These are phyloP conservation scores for Sebastes schlegelii DNA, from an alignment of 2,113 vertebrate genomes.

Conservation along the genomic window DNA sequence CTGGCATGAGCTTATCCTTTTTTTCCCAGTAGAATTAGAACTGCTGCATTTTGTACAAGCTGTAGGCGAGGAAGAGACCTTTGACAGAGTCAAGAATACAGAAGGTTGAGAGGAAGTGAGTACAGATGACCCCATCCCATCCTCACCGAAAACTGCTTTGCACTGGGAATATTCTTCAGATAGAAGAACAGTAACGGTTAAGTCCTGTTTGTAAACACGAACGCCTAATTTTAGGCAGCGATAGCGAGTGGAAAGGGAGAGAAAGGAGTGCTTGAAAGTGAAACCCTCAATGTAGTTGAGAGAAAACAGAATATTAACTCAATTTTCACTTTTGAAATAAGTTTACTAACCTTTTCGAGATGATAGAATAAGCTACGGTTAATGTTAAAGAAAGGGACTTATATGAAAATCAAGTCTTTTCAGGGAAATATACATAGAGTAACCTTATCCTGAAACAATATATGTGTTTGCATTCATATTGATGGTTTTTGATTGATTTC, in stretches of 20 bases:
- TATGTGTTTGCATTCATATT: constrained; percentile 12
- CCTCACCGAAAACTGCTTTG: neutral
- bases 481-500: constrained; percentile 21
- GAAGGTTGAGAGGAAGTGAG: neutral
- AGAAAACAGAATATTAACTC: too few species aligned
- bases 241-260: too few species aligned
- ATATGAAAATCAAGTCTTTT: neutral
- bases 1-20: neutral
- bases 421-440: neutral
- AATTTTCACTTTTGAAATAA: constrained; percentile 37
- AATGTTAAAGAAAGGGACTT: neutral
- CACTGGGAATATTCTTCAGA: neutral
- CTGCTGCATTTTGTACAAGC: constrained; percentile 12
- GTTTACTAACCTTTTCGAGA: constrained; percentile 27
- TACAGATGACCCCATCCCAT: constrained; percentile 4
- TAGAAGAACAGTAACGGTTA: neutral
- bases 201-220: neutral
- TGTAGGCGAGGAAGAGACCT: constrained; percentile 14
- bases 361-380: neutral
- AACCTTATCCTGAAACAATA: neutral
- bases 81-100: constrained; percentile 19
- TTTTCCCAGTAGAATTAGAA: neutral
- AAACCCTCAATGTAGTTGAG: constrained; percentile 16
- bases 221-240: neutral
- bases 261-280: neutral